phyloP scores from a whole-genome alignment of 2,113 vertebrate species.

The Alexandromys fortis region DNA sequence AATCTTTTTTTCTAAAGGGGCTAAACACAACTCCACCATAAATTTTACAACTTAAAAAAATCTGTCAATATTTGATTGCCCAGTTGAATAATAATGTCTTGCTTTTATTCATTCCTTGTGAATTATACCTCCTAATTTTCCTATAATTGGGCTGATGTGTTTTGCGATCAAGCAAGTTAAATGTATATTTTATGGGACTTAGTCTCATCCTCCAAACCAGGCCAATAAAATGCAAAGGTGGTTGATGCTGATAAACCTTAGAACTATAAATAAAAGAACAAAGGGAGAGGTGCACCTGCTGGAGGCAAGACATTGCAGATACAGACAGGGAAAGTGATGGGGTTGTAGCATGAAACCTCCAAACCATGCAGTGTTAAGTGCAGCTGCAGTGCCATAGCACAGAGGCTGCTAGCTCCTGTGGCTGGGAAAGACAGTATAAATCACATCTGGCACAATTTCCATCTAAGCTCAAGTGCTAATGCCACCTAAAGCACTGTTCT shows the following conservation, averaged over 20 bases:
- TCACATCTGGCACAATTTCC: slow-evolving; percentile 79
- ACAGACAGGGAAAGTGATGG: slow-evolving; percentile 84
- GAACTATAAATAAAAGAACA: slow-evolving; percentile 83
- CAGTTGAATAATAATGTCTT: slow-evolving; percentile 22
- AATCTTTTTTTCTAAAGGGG: not conserved
- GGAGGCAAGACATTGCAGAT: slow-evolving; percentile 80
- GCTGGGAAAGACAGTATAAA: slow-evolving; percentile 81
- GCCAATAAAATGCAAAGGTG: slow-evolving; percentile 80
- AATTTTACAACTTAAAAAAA: slow-evolving; percentile 36
- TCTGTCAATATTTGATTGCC: not conserved
- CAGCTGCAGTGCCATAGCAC: slow-evolving; percentile 75
- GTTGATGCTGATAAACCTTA: slow-evolving; percentile 74
- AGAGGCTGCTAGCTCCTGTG: slow-evolving; percentile 63
- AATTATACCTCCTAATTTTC: slow-evolving; percentile 65
- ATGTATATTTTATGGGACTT: slow-evolving; percentile 36
- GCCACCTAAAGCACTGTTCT: slow-evolving; percentile 70
- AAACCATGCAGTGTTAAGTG: slow-evolving; percentile 84
- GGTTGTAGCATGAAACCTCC: slow-evolving; percentile 83
- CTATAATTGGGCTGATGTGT: slow-evolving; percentile 43
- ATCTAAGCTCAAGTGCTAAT: slow-evolving; percentile 69
- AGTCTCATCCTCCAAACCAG: slow-evolving; percentile 76
- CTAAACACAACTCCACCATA: not conserved
- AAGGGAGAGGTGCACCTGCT: slow-evolving; percentile 82
- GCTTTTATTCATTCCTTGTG: slow-evolving; percentile 48
- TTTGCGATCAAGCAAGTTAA: slow-evolving; percentile 57